Base-by-base conservation (phyloP, 2,113 vertebrate genomes). In the Laticauda colubrina region DNA sequence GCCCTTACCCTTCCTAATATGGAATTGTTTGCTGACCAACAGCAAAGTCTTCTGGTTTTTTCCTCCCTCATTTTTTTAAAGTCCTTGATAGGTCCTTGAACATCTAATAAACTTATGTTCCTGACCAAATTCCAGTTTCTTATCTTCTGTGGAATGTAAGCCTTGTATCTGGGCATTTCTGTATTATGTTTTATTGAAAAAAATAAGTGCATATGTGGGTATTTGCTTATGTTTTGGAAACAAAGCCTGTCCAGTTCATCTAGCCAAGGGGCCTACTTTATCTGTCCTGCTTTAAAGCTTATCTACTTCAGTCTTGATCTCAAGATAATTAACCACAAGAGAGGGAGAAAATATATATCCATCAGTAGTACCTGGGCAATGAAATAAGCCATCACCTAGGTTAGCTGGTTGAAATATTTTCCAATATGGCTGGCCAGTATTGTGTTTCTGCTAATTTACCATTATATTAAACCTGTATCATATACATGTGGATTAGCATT, bases 71-170 rank as follows among this genome's bases (percentile, higher is more conserved):
- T 56, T 56, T 29, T 85, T 55, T 69, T 48, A 45, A 87, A 90
- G 23, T 81, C 69, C 88, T 93, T 90, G 43, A 5, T 64, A 87
- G 75, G 26, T 55, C 75, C 57, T 92, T 69, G 57, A 87, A 89
- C 91, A 92, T 55, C 88, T 90, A 92, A 94, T 94, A 94, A 94
- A 92, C 85, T 21, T 69, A 61, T 1, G 56, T 89, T 87, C 91
- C 81, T 89, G 88, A 90, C 34, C 88, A 92, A 75, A 26, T 56
- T 69, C 57, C 20, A 55, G 48, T 69, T 90, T 43, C 53, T 93
- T 89, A 91, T 92, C 88, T 93, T 69, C 57, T 89, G 34, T 34
- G 51, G 81, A 87, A 34, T 55, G 55, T 21, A 91, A 89, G 45
- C 21, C 48, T 26, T 57, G 5, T 43, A 48, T 21, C 48, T 54